A percentile compares a stretch with the other conserved stretches of the same genome.
Conservation (phyloP, 2,113 vertebrate species). For the Ivindomyrus marchei region DNA sequence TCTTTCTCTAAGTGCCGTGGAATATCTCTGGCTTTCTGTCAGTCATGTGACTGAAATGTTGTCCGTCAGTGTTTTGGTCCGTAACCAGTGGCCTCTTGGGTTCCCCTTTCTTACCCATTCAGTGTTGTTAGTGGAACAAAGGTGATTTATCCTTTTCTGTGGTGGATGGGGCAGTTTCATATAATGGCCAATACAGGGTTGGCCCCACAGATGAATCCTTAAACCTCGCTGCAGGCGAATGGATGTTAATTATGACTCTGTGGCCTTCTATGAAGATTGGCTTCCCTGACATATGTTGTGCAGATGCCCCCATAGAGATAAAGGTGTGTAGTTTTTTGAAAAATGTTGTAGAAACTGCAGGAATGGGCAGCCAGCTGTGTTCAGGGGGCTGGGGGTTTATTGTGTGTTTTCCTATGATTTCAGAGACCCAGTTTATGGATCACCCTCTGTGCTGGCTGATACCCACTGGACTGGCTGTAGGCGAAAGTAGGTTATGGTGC, state of each 20-base stretch:
- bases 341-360: not conserved
- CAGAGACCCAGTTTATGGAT: not conserved
- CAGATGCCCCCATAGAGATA: not conserved
- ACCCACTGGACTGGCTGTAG: not conserved
- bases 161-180: not conserved
- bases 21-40: slow-evolving; percentile 46
- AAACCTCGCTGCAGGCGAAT: not conserved
- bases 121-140: not conserved
- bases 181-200: not conserved
- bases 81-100: not conserved
- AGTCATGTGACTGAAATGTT: slow-evolving; percentile 41
- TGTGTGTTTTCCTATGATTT: not conserved
- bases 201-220: not conserved
- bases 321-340: not conserved
- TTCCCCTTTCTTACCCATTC: not conserved
- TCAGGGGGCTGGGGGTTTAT: not conserved
- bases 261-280: not conserved
- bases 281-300: not conserved
- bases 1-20: slow-evolving; percentile 46
- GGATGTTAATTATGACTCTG: not conserved
- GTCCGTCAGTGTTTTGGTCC: not conserved
- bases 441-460: not conserved
- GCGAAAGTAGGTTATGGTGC: not conserved
- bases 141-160: not conserved
- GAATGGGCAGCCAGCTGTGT: not conserved